These are phyloP conservation scores for Heptranchias perlo DNA, from an alignment of 2,113 vertebrate species.

Conservation along the genomic window DNA sequence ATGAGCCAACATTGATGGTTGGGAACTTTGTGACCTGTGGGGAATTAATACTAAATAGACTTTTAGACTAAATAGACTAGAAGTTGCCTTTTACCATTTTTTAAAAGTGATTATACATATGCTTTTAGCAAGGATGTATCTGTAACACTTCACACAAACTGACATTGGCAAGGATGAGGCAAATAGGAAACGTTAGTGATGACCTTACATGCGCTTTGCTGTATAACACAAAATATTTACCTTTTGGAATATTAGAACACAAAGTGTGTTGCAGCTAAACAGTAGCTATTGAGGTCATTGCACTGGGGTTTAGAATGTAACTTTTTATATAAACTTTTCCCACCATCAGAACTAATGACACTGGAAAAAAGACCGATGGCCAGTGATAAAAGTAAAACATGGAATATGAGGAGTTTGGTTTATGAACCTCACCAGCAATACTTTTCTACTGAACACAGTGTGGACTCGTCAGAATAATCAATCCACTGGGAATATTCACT, in stretches of 20 bases:
- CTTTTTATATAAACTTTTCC: not conserved
- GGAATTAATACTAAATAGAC: not conserved
- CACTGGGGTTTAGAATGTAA: not conserved
- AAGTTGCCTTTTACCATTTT: not conserved
- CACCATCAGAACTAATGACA: not conserved
- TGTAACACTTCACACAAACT: not conserved
- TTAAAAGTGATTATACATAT: not conserved
- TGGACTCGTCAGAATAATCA: not conserved
- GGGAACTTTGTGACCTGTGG: slow-evolving; percentile 17
- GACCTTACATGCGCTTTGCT: not conserved
- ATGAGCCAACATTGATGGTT: slow-evolving; percentile 4
- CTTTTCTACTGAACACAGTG: not conserved
- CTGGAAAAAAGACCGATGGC: not conserved
- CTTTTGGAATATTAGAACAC: slow-evolving; percentile 22
- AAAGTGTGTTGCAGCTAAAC: slow-evolving; percentile 24
- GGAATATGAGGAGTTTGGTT: not conserved
- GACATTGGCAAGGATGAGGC: not conserved
- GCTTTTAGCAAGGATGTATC: not conserved
- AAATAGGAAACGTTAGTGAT: not conserved
- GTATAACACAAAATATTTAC: slow-evolving; percentile 31
- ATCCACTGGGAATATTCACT: not conserved
- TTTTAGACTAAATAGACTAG: not conserved
- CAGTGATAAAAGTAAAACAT: not conserved
- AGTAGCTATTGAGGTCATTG: slow-evolving; percentile 21
- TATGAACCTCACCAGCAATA: not conserved